A percentile compares a stretch with the other conserved stretches of the same genome.
These are phyloP conservation scores for Toxotes lorentzi DNA, from an alignment of 2,797 vertebrate genomes.

Conservation along the genomic window DNA sequence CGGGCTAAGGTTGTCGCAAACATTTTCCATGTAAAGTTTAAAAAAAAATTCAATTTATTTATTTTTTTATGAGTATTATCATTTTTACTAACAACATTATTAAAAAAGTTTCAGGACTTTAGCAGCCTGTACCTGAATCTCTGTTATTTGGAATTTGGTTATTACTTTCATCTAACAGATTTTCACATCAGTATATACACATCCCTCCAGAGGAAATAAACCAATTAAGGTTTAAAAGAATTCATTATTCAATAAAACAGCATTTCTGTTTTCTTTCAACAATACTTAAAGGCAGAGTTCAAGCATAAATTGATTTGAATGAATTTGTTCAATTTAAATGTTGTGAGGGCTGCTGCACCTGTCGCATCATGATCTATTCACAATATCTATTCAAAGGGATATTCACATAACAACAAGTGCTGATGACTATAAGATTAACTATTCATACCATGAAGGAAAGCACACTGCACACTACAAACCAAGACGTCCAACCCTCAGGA, in stretches of 20 bases:
- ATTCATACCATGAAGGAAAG: too few species aligned
- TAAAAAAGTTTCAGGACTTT: too few species aligned
- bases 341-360: not conserved
- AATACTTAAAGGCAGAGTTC: not conserved
- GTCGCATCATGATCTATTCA: not conserved
- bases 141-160: not conserved
- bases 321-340: not conserved
- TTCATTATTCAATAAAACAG: not conserved
- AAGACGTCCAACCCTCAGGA: not conserved
- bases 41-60: too few species aligned
- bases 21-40: too few species aligned
- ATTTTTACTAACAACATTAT: too few species aligned
- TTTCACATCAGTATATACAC: not conserved
- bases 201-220: not conserved
- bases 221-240: not conserved
- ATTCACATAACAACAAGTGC: not conserved
- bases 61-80: too few species aligned
- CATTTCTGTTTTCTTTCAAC: too few species aligned
- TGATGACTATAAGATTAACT: not conserved
- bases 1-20: too few species aligned
- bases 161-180: not conserved
- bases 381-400: too few species aligned
- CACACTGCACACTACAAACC: not conserved
- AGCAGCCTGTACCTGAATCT: not conserved
- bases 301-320: not conserved